Percentiles rank a stretch among this genome's conserved stretches.
Conservation (phyloP, 2,113 vertebrate genomes). For the Tursiops truncatus region DNA sequence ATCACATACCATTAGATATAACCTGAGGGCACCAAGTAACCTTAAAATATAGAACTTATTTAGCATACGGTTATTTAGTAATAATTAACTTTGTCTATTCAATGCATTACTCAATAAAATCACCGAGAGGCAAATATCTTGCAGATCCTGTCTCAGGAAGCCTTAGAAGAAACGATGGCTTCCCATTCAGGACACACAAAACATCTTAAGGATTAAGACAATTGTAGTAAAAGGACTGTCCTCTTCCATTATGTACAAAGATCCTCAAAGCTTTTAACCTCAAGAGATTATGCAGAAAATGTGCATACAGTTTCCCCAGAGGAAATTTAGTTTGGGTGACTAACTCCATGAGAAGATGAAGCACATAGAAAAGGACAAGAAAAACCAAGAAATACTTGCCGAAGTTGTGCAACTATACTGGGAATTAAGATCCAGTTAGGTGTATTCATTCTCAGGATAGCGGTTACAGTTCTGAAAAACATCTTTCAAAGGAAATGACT, state of each 20-base stretch:
- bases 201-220: slow-evolving; percentile 66
- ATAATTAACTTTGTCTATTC: slow-evolving; percentile 58
- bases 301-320: slow-evolving; percentile 53
- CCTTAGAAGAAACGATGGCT: slow-evolving; percentile 59
- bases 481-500: not conserved
- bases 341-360: slow-evolving; percentile 57
- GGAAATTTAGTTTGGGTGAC: slow-evolving; percentile 62
- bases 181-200: slow-evolving; percentile 63
- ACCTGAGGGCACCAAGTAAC: not conserved
- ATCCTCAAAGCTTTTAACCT: slow-evolving; percentile 62
- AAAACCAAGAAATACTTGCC: not conserved
- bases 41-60: slow-evolving; percentile 40
- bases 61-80: slow-evolving; percentile 35
- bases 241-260: slow-evolving; percentile 53
- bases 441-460: slow-evolving; percentile 41
- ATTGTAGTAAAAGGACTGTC: slow-evolving; percentile 61
- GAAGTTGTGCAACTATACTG: slow-evolving; percentile 24
- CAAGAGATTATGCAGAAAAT: slow-evolving; percentile 69
- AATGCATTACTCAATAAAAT: slow-evolving; percentile 51
- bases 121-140: slow-evolving; percentile 42
- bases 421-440: not conserved
- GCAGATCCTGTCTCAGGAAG: slow-evolving; percentile 41
- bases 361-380: not conserved
- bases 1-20: not conserved
- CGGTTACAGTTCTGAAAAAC: not conserved